Base-by-base conservation (phyloP, 2,113 vertebrate species). In the Engystomops pustulosus region DNA sequence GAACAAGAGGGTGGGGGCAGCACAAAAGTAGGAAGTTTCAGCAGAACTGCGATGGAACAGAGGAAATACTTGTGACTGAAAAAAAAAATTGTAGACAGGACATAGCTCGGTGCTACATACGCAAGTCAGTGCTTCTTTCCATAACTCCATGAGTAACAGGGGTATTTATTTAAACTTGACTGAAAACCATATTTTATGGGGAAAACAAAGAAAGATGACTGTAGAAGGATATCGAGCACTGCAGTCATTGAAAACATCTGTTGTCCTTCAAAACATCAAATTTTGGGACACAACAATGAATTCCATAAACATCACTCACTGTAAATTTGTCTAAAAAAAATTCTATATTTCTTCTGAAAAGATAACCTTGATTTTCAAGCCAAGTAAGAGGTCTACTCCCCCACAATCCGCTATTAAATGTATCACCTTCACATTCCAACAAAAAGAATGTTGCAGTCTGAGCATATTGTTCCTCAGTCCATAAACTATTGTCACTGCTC, bases 21-120 rank as follows among this genome's bases (percentile, higher is more conserved):
- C 72, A 84, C 53, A 78, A 55, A 81, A 75, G 41, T 84, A 77
- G 82, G 74, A 84, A 77, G 69, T 77, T 27, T 45, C 58, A 51
- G 72, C 60, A 72, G n/a, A 70, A 49, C 32, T 27, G 32, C 23
- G 10, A 53, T 20, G 80, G 25, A 38, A 55, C 30, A 79, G 9
- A 55, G 70, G 74, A 88, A 86, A 85, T 3, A 18, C 60, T 75
- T 41, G 75, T 85, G 36, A 60, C 74, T 32, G 1, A 36, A 38
- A 27, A 60, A 32, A 51, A 47, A 49, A 9, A n/a, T n/a, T 85
- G 79, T 2, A 80, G 71, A 36, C 81, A 77, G 72, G 81, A 68
- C 71, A 23, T 15, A 25, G 71, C 41, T 3, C 38, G 2, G 25
- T 74, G 53, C 70, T 51, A 76, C 38, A 70, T 60, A 58, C n/a